Base-by-base conservation (phyloP, 2,888 invertebrate genomes). In the Caprella mutica region DNA sequence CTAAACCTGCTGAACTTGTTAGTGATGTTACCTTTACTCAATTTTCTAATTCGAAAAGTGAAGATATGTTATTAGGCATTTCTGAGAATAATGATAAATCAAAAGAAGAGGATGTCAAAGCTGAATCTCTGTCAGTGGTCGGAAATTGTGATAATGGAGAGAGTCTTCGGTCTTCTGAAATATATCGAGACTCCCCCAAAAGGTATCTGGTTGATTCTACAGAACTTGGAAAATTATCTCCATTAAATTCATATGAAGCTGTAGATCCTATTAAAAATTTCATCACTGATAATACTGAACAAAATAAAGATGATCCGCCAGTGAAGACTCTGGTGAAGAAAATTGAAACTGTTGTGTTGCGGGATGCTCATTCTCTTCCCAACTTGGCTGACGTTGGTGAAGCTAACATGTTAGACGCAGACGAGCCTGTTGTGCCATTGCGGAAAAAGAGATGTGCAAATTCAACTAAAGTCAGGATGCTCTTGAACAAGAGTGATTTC, bases 311-410 rank as follows among this genome's bases (percentile, higher is more conserved):
- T n/a, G n/a, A n/a, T n/a, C n/a, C n/a, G n/a, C n/a, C n/a, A n/a
- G n/a, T 12, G 19, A 14, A 35, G 3, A 19, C 52, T 19, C 12
- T 17, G 4, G 5, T 38, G 17, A 23, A 52, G 6, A 14, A 21
- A 8, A 30, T 35, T 12, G 23, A 38, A n/a, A 33, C n/a, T 17
- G 21, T 9, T 23, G 40, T 39, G 26, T 5, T 40, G 6, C 48
- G 48, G 5, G 59, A 62, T 33, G 56, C 62, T n/a, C 56, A 54
- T 43, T 62, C 62, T 12, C 35, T 62, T 17, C 62, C 62, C 23
- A 58, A 62, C 35, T 29, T 62, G 8, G 42, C 53, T n/a, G 56
- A 56, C n/a, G 43, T 52, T 14, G 56, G 46, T 2, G 59, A 58
- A 39, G 54, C 46, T 24, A 56, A 39, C 23, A 40, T 58, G 14